Evolutionary conservation across 1,140 invertebrate species (phyloP).

Genomic region (Drosophila tani): DNA sequence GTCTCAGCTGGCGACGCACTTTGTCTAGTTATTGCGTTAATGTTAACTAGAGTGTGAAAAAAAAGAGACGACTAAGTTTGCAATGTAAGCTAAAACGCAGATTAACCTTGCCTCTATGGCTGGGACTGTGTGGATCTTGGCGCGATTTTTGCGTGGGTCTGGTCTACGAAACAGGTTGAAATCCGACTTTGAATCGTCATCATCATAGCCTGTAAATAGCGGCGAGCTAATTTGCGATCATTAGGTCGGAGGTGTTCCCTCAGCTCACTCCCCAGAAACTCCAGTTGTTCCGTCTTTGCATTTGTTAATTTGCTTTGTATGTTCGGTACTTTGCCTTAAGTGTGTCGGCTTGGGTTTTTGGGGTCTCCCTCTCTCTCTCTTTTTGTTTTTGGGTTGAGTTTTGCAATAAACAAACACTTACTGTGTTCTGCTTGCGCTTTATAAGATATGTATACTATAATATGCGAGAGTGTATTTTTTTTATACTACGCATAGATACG

Average conservation of each 20-base stretch:
- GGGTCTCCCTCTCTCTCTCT: not conserved
- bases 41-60: constrained; percentile 79
- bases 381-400: constrained; percentile 44
- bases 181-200: constrained; percentile 24
- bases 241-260: constrained; percentile 34
- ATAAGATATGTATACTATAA: constrained; percentile 32
- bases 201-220: constrained; percentile 22
- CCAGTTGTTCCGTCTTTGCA: constrained; percentile 27
- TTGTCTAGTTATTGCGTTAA: constrained; percentile 33
- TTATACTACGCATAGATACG: constrained; percentile 56
- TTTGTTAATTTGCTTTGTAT: constrained; percentile 37
- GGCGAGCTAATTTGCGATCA: constrained; percentile 33
- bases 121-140: constrained; percentile 16
- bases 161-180: constrained; percentile 61
- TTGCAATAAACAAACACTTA: constrained; percentile 78
- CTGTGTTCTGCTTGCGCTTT: constrained; percentile 62
- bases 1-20: constrained; percentile 35
- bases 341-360: constrained; percentile 24
- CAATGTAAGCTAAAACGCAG: constrained; percentile 68
- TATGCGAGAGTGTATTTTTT: constrained; percentile 30
- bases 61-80: constrained; percentile 28
- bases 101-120: constrained; percentile 54
- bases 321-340: constrained; percentile 26
- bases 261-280: constrained; percentile 4
- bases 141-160: constrained; percentile 55